Evolutionary conservation across 2,888 invertebrate genomes (phyloP).

Genomic region (Pseudococcus jackbeardsleyi): DNA sequence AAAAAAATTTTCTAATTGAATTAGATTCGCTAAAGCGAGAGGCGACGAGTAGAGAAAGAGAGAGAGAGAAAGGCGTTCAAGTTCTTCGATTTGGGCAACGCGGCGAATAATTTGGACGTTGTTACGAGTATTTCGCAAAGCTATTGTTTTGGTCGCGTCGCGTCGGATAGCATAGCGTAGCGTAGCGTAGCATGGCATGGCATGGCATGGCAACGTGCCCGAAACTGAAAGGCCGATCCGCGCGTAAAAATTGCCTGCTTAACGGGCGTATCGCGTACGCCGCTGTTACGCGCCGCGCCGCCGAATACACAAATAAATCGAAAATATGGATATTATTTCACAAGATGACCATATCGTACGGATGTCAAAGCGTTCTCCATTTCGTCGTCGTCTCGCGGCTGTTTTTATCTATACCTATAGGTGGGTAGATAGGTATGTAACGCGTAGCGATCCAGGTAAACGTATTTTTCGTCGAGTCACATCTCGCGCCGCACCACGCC

Average conservation of each 20-base stretch:
- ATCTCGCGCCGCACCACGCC: not conserved
- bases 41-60: constrained; percentile 26
- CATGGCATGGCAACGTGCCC: not conserved
- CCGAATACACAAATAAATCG: not conserved
- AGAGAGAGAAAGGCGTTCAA: constrained; percentile 35
- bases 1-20: constrained; percentile 59
- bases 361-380: constrained; percentile 40
- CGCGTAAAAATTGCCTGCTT: not conserved
- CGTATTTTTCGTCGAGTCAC: constrained; percentile 13
- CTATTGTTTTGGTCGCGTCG: constrained; percentile 13
- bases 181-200: not conserved
- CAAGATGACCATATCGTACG: constrained; percentile 51
- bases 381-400: not conserved
- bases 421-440: not conserved
- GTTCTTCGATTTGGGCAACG: constrained; percentile 43
- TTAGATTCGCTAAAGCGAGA: constrained; percentile 53
- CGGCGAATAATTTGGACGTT: constrained; percentile 27
- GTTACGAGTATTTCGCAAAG: constrained; percentile 10
- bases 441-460: not conserved
- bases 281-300: not conserved
- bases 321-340: constrained; percentile 45
- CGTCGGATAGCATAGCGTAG: not conserved
- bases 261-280: constrained; percentile 34
- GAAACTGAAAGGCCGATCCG: not conserved
- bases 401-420: not conserved